phyloP scores from a whole-genome alignment of 2,797 vertebrate species.

The Momotus momota region DNA sequence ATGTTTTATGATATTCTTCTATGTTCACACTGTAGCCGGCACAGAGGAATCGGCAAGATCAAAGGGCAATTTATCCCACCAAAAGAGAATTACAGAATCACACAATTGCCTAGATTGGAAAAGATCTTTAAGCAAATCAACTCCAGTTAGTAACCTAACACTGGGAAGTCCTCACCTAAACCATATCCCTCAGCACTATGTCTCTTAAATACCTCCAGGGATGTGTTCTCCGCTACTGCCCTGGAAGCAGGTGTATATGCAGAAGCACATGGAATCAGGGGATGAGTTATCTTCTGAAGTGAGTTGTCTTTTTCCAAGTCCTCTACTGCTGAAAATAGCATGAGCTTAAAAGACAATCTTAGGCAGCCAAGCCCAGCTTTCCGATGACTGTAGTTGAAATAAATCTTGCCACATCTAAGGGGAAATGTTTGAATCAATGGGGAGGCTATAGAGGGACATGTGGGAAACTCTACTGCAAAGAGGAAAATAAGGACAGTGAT shows the following conservation, averaged over 20 bases:
- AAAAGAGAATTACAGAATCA: neutral
- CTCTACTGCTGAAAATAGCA: neutral
- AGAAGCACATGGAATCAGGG: neutral
- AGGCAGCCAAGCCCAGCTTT: neutral
- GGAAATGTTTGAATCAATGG: neutral
- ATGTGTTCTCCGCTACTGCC: too few relatives aligned
- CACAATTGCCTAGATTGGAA: too few relatives aligned
- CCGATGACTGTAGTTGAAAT: neutral
- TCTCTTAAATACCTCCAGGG: too few relatives aligned
- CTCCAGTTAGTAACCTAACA: too few relatives aligned
- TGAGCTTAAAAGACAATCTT: neutral
- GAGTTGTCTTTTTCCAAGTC: neutral
- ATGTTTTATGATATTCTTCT: neutral
- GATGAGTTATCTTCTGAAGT: neutral
- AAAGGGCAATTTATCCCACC: neutral
- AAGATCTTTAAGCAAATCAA: too few relatives aligned
- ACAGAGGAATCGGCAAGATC: neutral
- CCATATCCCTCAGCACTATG: too few relatives aligned
- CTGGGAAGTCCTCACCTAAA: too few relatives aligned
- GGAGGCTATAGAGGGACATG: neutral
- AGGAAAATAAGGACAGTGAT: neutral
- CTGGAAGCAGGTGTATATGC: too few relatives aligned
- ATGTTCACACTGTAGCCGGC: neutral
- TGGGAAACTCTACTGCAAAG: constrained; percentile 1
- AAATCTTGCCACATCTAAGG: neutral